Evolutionary conservation across 2,888 invertebrate species (phyloP).

Genomic region (Diogma glabrata): DNA sequence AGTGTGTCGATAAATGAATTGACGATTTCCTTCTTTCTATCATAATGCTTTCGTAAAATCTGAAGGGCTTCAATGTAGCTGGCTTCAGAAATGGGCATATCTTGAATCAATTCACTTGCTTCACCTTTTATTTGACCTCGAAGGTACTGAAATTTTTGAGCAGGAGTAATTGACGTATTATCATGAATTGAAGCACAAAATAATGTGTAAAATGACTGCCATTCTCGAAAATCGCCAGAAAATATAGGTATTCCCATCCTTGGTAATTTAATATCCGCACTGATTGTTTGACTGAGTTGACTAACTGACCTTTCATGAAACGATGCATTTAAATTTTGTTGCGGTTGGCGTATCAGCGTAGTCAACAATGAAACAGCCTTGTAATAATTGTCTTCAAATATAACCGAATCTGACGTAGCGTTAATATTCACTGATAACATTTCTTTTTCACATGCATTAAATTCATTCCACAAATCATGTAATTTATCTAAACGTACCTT

Average conservation of each 20-base stretch:
- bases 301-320: neutral
- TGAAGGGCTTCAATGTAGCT: no score
- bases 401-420: neutral
- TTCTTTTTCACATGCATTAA: neutral
- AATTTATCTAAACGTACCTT: conserved; percentile 1
- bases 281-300: neutral
- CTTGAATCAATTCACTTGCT: neutral
- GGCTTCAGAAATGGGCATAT: no score
- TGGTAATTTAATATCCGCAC: no score
- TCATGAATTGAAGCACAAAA: neutral
- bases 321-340: neutral
- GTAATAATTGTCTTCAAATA: neutral
- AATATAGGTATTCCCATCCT: neutral
- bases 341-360: neutral
- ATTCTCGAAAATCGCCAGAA: neutral
- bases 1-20: no score
- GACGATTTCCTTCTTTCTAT: neutral
- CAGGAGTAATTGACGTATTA: no score
- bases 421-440: neutral
- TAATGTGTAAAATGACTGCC: neutral
- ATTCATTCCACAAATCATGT: neutral
- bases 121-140: neutral
- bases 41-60: no score
- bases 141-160: neutral
- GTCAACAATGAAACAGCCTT: neutral